Conservation (phyloP, 2,113 vertebrate genomes). For the Ciconia stormi region DNA sequence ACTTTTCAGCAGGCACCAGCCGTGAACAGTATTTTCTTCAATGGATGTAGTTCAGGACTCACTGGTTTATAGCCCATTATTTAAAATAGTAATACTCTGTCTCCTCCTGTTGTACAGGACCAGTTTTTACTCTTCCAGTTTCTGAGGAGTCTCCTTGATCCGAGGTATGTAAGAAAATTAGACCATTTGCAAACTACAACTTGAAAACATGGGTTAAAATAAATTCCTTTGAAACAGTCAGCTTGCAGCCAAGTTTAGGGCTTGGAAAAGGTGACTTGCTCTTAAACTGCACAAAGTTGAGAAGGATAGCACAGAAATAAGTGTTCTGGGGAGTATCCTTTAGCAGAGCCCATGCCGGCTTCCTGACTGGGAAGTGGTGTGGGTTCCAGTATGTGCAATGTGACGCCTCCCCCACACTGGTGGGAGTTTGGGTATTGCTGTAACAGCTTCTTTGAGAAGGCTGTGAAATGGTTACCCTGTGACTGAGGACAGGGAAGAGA, state of each 20-base stretch:
- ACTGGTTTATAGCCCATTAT: not conserved
- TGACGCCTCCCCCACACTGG: rapidly evolving
- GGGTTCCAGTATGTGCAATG: not conserved
- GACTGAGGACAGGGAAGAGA: not conserved
- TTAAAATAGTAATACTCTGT: not conserved
- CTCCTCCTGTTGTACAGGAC: conserved; percentile 72
- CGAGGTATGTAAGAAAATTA: conserved; percentile 77
- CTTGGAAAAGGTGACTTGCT: not conserved
- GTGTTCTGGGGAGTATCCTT: not conserved
- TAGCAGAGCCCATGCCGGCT: not conserved
- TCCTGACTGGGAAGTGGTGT: not conserved
- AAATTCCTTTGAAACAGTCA: not conserved
- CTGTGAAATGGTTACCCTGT: not conserved
- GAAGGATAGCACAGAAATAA: not conserved
- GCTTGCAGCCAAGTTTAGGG: not conserved
- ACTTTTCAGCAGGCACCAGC: not conserved
- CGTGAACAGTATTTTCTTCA: not conserved
- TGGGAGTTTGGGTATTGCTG: not conserved
- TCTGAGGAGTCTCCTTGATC: conserved; percentile 86
- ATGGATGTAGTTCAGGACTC: not conserved
- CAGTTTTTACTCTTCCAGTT: conserved; percentile 86
- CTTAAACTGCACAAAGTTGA: not conserved
- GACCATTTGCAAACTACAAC: not conserved
- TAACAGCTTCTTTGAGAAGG: not conserved
- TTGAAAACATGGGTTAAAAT: not conserved